Base-by-base conservation (phyloP, 2,113 vertebrate genomes). In the Hemiscyllium ocellatum region DNA sequence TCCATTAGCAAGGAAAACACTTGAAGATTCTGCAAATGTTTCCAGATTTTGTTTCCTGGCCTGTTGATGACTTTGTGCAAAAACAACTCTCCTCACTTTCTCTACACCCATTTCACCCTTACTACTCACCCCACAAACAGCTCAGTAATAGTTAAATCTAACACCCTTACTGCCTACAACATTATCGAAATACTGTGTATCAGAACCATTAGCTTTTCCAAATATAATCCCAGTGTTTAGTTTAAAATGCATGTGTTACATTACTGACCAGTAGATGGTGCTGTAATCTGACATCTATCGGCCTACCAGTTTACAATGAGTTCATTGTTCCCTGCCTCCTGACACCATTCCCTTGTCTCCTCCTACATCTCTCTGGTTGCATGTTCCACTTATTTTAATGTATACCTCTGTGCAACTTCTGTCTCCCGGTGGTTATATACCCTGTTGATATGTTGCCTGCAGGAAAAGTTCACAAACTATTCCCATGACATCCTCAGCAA, bases 221-320 rank as follows among this genome's bases (percentile, higher is more conserved):
- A 33, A 95, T 29, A 24, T 47, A 13, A 95, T 13, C 13, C 93
- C 4, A 90, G 26, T 52, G 5, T 76, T 37, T 8, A 12, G 94
- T 33, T 72, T 1, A 72, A 95, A 47, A 6, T 47, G 15, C 26
- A 15, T n/a, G 61, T 37, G 47, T 93, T 52, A 95, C 52, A 50
- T 52, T 93, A 96, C 70, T 95, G 96, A 97, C 98, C 99, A 99
- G 99, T 99, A 99, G 99, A 98, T 99, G 99, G 99, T 97, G 98
- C 98, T 99, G 96, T 97, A 97, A 97, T 98, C 99, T 99, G 97
- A 98, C 69, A 97, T 98, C 99, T 97, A 96, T 97, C 97, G 96
- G 1, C 96, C 95, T 20, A 69, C 0, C 90, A 95, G 96, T 96
- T 97, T 96, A 98, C 98, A 98, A 98, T 98, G 98, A 97, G 97